phyloP scores from a whole-genome alignment of 2,113 vertebrate species.

The Gambusia holbrooki region DNA sequence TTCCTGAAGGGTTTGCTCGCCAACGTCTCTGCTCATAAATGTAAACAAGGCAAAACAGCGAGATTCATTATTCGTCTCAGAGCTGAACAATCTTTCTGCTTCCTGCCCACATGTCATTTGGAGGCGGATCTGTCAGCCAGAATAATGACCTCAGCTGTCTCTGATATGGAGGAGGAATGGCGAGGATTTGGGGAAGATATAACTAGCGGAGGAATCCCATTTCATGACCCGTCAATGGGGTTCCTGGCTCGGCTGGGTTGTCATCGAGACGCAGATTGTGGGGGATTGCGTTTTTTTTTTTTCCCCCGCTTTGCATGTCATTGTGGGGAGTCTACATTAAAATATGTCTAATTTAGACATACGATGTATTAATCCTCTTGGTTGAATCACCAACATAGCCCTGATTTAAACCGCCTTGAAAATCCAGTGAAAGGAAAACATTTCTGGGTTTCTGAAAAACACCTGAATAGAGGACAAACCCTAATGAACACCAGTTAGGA shows the following conservation, averaged over 20 bases:
- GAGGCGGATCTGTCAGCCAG: conserved; percentile 17
- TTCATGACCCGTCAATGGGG: conserved; percentile 38
- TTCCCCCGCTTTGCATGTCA: conserved; percentile 15
- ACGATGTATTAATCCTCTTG: background rate
- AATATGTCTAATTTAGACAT: background rate
- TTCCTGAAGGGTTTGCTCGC: background rate
- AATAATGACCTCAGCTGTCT: conserved; percentile 33
- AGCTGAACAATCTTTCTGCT: conserved; percentile 5
- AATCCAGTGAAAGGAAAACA: background rate
- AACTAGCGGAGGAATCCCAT: conserved; percentile 60
- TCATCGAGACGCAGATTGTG: conserved; percentile 69
- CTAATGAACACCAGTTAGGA: too few species aligned
- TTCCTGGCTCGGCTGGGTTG: conserved; percentile 59
- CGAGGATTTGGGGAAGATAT: conserved; percentile 44
- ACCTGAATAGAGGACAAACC: too few species aligned
- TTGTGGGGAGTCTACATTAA: conserved; percentile 16
- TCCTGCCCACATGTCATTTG: conserved; percentile 17
- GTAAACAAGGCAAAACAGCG: conserved; percentile 7
- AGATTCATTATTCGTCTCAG: conserved; percentile 38
- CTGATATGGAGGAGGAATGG: conserved; percentile 13
- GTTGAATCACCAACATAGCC: background rate
- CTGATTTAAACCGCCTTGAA: background rate
- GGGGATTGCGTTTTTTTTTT: background rate
- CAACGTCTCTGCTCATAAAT: background rate
- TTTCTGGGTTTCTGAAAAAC: too few species aligned